phyloP scores from a whole-genome alignment of 2,797 vertebrate species.

The Neoniphon sammara region DNA sequence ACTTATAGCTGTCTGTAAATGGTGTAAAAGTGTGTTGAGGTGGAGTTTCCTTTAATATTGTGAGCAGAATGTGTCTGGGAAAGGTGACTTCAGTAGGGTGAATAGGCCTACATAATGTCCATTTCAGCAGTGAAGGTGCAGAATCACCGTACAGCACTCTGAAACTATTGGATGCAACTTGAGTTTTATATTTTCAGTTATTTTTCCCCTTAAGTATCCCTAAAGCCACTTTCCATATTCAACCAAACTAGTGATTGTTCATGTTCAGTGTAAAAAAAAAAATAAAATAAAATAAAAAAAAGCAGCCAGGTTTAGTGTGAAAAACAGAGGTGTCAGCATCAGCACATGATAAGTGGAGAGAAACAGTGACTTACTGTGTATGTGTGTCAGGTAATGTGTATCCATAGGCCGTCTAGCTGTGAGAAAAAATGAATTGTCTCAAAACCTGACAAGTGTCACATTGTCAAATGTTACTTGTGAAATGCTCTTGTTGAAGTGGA shows the following conservation, averaged over 20 bases:
- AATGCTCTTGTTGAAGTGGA: conserved; percentile 59
- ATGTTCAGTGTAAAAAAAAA: conserved; percentile 51
- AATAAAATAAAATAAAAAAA: too few species aligned
- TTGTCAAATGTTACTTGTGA: conserved; percentile 41
- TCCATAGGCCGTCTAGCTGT: background rate
- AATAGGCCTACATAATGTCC: background rate
- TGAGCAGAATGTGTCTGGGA: conserved; percentile 7
- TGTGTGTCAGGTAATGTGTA: conserved; percentile 25
- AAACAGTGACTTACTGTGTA: conserved; percentile 6
- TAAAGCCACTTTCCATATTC: conserved; percentile 40
- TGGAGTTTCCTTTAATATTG: conserved; percentile 40
- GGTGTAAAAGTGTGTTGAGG: background rate
- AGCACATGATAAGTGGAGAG: conserved; percentile 21
- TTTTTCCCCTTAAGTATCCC: conserved; percentile 24
- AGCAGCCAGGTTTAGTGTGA: conserved; percentile 14
- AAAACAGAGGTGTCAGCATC: conserved; percentile 15
- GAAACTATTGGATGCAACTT: conserved; percentile 57
- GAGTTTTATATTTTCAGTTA: conserved; percentile 28
- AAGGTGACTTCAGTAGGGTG: conserved; percentile 10
- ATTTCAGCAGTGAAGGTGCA: conserved; percentile 4
- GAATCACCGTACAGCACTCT: conserved; percentile 32
- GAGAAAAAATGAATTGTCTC: conserved; percentile 11
- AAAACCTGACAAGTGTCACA: conserved; percentile 23
- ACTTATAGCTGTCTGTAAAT: too few species aligned
- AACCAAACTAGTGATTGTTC: conserved; percentile 49